phyloP scores from a whole-genome alignment of 2,797 vertebrate genomes.

The Karalla daura region DNA sequence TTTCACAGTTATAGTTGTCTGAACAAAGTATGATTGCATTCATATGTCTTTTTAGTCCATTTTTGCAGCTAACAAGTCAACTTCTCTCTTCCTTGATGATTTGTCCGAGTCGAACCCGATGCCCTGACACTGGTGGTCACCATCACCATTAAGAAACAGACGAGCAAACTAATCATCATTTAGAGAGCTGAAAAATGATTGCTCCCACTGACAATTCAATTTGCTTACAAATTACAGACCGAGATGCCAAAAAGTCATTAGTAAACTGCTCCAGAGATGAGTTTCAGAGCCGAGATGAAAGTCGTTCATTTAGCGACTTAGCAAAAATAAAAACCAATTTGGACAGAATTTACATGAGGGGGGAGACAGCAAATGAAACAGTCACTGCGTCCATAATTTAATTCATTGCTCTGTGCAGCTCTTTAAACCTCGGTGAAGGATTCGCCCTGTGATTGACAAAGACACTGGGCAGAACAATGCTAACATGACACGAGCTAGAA shows the following conservation, averaged over 20 bases:
- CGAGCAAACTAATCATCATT: not conserved
- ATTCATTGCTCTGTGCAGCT: not conserved
- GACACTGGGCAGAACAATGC: not conserved
- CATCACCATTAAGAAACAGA: not conserved
- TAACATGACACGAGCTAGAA: too few relatives aligned
- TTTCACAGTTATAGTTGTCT: too few relatives aligned
- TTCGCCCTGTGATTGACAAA: not conserved
- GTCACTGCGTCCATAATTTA: not conserved
- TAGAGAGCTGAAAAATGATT: not conserved
- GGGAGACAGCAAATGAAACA: not conserved
- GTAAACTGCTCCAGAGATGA: not conserved
- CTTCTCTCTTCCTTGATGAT: too few relatives aligned
- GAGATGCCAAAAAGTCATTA: not conserved
- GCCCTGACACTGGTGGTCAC: too few relatives aligned
- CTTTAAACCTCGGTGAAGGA: not conserved
- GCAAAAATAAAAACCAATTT: not conserved
- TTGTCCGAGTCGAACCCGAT: too few relatives aligned
- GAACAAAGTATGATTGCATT: too few relatives aligned
- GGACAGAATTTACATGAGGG: not conserved
- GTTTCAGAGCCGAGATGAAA: not conserved
- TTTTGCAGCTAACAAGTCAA: too few relatives aligned
- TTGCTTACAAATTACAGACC: not conserved
- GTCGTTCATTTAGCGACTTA: not conserved
- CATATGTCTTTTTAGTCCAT: too few relatives aligned
- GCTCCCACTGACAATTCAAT: not conserved